A percentile compares a stretch with the other conserved stretches of the same genome.
Evolutionary conservation across 2,888 invertebrate genomes (phyloP).

Genomic region (Desoria tigrina): DNA sequence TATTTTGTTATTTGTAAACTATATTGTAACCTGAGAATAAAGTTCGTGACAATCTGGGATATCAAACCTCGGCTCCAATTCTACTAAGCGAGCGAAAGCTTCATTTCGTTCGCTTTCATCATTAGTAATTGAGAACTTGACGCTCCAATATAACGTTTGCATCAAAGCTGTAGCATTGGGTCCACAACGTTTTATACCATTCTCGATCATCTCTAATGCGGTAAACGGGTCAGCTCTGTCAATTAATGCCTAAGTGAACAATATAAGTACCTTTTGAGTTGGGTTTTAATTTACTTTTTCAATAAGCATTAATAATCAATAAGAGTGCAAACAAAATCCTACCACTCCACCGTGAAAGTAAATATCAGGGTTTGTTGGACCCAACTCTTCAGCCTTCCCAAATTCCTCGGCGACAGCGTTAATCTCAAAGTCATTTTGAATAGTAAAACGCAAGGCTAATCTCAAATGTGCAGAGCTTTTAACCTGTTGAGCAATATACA

Average conservation of each 20-base stretch:
- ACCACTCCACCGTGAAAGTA: conserved; percentile 40
- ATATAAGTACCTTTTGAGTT: no score
- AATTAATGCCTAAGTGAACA: conserved; percentile 18
- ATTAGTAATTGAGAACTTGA: conserved; percentile 7
- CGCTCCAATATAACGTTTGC: conserved; percentile 9
- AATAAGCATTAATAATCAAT: no score
- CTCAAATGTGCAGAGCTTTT: conserved; percentile 38
- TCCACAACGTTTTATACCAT: conserved; percentile 21
- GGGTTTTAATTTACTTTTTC: neutral
- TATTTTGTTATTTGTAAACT: no score
- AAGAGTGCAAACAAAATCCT: neutral
- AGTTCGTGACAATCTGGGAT: conserved; percentile 36
- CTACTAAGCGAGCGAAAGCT: conserved; percentile 7
- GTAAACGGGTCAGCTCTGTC: conserved; percentile 24
- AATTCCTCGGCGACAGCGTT: conserved; percentile 29
- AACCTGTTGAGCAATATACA: no score
- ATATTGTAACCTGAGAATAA: conserved; percentile 36
- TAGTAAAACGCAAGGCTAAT: conserved; percentile 18
- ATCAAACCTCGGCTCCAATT: conserved; percentile 33
- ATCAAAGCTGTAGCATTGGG: neutral
- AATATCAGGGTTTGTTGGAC: conserved; percentile 36
- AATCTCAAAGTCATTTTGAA: conserved; percentile 5
- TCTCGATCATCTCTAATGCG: conserved; percentile 29
- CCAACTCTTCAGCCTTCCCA: conserved; percentile 27
- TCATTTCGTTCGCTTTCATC: neutral